Evolutionary conservation across 2,797 vertebrate genomes (phyloP).

Genomic region (Mionectes olivaceus): DNA sequence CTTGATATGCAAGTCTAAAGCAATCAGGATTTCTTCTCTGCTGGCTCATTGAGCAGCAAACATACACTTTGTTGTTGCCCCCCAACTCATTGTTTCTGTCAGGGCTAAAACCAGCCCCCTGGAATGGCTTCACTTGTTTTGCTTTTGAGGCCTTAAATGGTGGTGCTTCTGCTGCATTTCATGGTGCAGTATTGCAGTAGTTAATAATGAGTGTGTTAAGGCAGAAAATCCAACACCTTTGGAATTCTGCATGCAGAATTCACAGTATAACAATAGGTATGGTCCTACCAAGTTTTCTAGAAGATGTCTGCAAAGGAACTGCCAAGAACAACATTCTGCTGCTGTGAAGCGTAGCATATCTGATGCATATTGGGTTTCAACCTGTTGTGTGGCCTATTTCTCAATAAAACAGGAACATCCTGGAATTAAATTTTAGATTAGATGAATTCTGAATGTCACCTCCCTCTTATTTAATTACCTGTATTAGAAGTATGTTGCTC

Average conservation of each 20-base stretch:
- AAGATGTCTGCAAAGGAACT: background rate
- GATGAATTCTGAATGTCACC: background rate
- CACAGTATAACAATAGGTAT: background rate
- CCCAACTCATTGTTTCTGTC: background rate
- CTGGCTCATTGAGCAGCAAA: background rate
- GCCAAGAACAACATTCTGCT: background rate
- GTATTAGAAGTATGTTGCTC: background rate
- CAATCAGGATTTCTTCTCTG: background rate
- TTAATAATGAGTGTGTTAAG: background rate
- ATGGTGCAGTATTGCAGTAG: background rate
- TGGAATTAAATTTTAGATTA: conserved; percentile 21
- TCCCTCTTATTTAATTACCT: background rate
- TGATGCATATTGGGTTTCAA: background rate
- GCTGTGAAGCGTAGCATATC: background rate
- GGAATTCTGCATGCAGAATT: background rate
- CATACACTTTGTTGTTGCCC: background rate
- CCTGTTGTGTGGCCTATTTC: background rate
- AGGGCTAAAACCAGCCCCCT: background rate
- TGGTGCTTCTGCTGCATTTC: background rate
- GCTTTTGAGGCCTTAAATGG: background rate
- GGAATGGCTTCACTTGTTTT: background rate
- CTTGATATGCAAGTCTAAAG: background rate
- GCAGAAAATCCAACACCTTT: background rate
- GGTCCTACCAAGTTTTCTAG: background rate
- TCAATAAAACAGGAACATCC: background rate